Percentiles rank a stretch among this genome's conserved stretches.
phyloP scores from a whole-genome alignment of 2,797 vertebrate genomes.

The Spizella passerina region DNA sequence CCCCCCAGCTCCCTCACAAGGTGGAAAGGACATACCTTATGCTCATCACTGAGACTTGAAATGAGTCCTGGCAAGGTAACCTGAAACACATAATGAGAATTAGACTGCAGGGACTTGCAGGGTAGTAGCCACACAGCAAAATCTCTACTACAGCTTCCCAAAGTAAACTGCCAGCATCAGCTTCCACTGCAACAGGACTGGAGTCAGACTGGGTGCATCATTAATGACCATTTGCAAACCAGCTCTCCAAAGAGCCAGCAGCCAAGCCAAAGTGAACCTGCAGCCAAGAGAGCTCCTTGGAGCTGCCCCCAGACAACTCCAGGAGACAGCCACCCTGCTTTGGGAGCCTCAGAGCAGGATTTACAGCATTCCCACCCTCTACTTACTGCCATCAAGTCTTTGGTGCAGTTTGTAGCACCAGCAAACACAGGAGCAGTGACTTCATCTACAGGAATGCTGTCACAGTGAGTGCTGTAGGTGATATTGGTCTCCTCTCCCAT shows the following conservation, averaged over 20 bases:
- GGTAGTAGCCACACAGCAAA: not conserved
- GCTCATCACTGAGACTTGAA: constrained; percentile 18
- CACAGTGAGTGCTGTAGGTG: constrained; percentile 45
- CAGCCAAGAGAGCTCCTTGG: not conserved
- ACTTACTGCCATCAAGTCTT: constrained; percentile 75
- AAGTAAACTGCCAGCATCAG: not conserved
- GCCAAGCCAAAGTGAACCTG: not conserved
- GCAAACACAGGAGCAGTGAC: not conserved
- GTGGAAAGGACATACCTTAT: constrained; percentile 28
- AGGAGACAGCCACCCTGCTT: not conserved
- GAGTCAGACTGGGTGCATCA: not conserved
- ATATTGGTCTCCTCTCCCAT: not conserved
- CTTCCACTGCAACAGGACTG: not conserved
- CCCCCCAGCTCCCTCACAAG: not conserved
- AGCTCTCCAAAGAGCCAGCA: not conserved
- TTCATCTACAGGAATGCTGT: not conserved
- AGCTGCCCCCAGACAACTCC: not conserved
- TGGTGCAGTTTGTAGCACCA: constrained; percentile 53
- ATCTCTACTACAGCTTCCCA: fast-evolving
- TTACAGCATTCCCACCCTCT: fast-evolving
- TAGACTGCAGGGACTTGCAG: not conserved
- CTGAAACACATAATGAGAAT: constrained; percentile 32
- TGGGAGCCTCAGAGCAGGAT: not conserved
- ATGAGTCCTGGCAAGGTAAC: constrained; percentile 55
- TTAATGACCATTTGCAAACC: not conserved